Evolutionary conservation across 2,888 invertebrate genomes (phyloP).

Genomic region (Dendrolimus houi): DNA sequence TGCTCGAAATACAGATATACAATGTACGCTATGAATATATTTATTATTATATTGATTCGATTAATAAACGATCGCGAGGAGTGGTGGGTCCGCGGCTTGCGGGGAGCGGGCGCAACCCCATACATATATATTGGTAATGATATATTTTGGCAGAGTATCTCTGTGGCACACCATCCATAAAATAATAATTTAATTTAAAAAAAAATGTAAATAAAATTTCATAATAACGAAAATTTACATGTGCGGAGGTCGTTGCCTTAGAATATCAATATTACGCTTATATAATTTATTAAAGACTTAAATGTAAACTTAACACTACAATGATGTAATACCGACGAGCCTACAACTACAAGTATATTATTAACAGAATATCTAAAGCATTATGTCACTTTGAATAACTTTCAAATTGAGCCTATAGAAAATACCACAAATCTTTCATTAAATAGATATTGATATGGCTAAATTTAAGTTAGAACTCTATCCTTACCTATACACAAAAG

Average conservation of each 20-base stretch:
- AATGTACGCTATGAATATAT: slow-evolving; percentile 31
- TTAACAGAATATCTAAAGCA: slow-evolving; percentile 77
- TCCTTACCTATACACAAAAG: slow-evolving; percentile 76
- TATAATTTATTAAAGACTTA: slow-evolving; percentile 63
- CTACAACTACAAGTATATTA: slow-evolving; percentile 73
- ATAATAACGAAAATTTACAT: slow-evolving; percentile 70
- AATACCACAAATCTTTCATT: slow-evolving; percentile 77
- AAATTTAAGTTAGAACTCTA: slow-evolving; percentile 76
- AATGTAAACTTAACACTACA: slow-evolving; percentile 51
- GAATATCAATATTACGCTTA: slow-evolving; percentile 70
- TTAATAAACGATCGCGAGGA: slow-evolving; percentile 30
- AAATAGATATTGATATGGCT: slow-evolving; percentile 78
- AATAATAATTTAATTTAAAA: slow-evolving; percentile 69
- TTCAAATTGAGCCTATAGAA: slow-evolving; percentile 77
- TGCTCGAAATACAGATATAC: slow-evolving; percentile 57
- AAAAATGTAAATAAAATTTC: slow-evolving; percentile 73
- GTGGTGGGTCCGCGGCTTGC: slow-evolving; percentile 22
- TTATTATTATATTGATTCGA: slow-evolving; percentile 23
- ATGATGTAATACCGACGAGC: slow-evolving; percentile 71
- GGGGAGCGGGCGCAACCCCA: background rate
- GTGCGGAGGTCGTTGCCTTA: slow-evolving; percentile 67
- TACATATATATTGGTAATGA: slow-evolving; percentile 55
- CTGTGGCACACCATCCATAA: slow-evolving; percentile 70
- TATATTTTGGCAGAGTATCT: slow-evolving; percentile 76
- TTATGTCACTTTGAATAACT: slow-evolving; percentile 76